Percentiles rank a stretch among this genome's conserved stretches.
Conservation (phyloP, 2,797 vertebrate species). For the Rhincodon typus region DNA sequence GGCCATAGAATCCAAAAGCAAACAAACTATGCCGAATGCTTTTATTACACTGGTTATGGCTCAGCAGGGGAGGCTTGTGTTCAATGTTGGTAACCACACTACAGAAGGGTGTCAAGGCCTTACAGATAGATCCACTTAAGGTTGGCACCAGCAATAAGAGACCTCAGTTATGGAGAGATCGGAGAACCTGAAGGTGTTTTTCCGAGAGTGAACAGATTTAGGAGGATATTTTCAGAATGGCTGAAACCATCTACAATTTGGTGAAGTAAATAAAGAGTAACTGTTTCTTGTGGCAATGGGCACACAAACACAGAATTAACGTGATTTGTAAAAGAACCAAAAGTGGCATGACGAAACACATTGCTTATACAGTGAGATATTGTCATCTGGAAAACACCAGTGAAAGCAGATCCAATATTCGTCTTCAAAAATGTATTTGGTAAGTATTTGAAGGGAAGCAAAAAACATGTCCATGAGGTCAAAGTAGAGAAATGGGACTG, state of each 20-base stretch:
- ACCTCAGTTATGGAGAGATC: not conserved
- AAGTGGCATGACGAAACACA: not conserved
- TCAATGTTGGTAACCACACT: not conserved
- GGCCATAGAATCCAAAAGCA: not conserved
- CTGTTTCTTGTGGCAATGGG: not conserved
- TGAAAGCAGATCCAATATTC: not conserved
- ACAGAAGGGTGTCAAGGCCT: not conserved
- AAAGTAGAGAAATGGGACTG: not conserved
- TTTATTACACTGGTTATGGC: not conserved
- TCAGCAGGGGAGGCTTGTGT: not conserved
- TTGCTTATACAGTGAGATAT: not conserved
- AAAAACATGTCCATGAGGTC: not conserved
- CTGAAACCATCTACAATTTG: not conserved
- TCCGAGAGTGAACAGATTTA: not conserved
- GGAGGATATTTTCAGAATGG: not conserved
- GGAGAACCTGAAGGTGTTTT: not conserved
- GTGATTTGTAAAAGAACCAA: not conserved
- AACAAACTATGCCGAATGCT: not conserved
- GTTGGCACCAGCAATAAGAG: not conserved
- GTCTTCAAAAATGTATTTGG: not conserved
- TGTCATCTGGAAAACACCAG: not conserved
- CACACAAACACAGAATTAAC: not conserved
- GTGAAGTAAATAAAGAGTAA: not conserved
- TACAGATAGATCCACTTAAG: not conserved
- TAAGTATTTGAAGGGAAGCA: not conserved